Evolutionary conservation across 2,113 vertebrate species (phyloP).

Genomic region (Astatoreochromis straeleni): DNA sequence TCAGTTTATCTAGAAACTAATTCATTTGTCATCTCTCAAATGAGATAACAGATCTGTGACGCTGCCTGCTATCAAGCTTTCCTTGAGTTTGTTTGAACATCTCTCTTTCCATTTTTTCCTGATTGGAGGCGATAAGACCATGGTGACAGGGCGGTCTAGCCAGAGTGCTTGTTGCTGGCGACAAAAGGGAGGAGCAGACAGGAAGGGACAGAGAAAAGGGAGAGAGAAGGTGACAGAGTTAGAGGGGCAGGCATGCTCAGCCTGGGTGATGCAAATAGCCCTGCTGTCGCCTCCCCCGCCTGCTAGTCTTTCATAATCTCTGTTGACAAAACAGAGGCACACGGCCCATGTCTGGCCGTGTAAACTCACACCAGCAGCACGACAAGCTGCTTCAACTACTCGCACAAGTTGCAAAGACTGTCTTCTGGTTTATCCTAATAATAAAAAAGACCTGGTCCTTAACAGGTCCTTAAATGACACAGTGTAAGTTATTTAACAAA

Average conservation of each 20-base stretch:
- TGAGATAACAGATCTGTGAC: neutral
- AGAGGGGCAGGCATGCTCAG: neutral
- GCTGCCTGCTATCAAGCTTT: neutral
- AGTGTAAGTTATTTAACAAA: neutral
- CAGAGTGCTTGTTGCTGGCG: neutral
- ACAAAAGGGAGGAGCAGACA: neutral
- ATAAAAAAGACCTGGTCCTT: neutral
- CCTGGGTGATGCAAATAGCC: conserved; percentile 25
- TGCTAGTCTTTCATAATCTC: conserved; percentile 49
- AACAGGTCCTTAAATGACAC: neutral
- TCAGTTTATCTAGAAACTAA: neutral
- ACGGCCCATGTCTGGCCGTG: neutral
- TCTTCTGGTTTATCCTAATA: neutral
- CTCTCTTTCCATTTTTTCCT: neutral
- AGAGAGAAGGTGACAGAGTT: neutral
- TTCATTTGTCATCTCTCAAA: neutral
- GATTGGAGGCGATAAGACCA: neutral
- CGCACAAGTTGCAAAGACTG: rapidly evolving
- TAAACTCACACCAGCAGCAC: conserved; percentile 16
- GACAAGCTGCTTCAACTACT: neutral
- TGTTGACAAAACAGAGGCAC: conserved; percentile 56
- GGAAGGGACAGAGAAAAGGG: neutral
- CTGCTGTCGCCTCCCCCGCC: neutral
- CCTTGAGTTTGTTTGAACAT: neutral
- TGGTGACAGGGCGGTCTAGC: neutral